Conservation (phyloP, 2,113 vertebrate genomes). For the Sclerurus mexicanus region DNA sequence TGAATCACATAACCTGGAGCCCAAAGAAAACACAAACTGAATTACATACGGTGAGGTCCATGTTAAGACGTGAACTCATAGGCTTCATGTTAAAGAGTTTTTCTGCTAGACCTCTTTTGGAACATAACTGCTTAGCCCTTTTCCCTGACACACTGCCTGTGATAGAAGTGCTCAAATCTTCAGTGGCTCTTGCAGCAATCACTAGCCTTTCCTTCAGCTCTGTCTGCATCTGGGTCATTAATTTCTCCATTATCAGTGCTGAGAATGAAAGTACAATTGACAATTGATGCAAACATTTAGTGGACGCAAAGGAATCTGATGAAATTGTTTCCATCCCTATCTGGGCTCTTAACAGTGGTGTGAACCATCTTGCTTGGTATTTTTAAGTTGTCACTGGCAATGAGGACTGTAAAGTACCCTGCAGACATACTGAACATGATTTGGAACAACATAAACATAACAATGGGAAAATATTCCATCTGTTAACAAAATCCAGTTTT, state of each 20-base stretch:
- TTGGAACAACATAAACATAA: not conserved
- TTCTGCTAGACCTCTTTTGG: not conserved
- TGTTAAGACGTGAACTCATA: not conserved
- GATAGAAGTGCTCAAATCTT: not conserved
- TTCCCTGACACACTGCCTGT: not conserved
- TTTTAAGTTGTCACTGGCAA: not conserved
- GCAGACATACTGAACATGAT: not conserved
- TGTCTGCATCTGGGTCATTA: not conserved
- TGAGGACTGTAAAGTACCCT: not conserved
- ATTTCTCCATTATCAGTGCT: not conserved
- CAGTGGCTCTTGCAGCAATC: not conserved
- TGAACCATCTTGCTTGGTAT: not conserved
- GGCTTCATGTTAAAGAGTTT: not conserved
- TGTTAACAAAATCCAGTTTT: not conserved
- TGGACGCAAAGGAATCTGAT: not conserved
- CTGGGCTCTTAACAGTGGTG: not conserved
- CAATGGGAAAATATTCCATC: not conserved
- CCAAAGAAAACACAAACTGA: not conserved
- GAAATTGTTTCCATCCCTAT: not conserved
- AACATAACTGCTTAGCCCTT: not conserved
- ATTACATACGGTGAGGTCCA: not conserved
- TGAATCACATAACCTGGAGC: not conserved
- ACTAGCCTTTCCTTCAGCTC: not conserved
- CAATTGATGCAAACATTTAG: not conserved
- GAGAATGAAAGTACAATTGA: not conserved